Percentiles rank a stretch among this genome's conserved stretches.
phyloP scores from a whole-genome alignment of 2,797 vertebrate genomes.

The Antennarius maculatus region DNA sequence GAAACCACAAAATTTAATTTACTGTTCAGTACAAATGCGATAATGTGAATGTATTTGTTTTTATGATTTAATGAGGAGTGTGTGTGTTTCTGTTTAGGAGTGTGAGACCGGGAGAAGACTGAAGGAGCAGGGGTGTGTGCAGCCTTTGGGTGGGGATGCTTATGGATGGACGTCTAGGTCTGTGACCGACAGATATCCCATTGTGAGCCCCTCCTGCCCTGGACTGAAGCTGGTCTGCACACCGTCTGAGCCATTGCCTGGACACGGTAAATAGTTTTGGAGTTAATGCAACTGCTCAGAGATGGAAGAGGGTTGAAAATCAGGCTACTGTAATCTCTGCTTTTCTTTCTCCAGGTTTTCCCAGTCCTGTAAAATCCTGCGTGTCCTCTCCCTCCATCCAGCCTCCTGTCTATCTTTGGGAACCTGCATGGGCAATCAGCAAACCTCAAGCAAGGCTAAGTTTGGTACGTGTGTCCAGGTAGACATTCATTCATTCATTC shows the following conservation, averaged over 20 bases:
- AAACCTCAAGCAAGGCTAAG: constrained; percentile 72
- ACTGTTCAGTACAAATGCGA: background rate
- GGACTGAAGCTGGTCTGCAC: constrained; percentile 61
- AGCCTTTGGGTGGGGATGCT: constrained; percentile 38
- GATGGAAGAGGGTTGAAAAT: background rate
- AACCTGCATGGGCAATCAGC: constrained; percentile 46
- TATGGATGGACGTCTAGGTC: constrained; percentile 53
- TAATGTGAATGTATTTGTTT: background rate
- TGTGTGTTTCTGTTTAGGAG: constrained; percentile 56
- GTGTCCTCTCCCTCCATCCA: constrained; percentile 64
- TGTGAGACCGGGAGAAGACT: constrained; percentile 65
- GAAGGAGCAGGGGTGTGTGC: constrained; percentile 51
- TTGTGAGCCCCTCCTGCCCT: constrained; percentile 62
- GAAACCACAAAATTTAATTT: background rate
- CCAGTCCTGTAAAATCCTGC: constrained; percentile 56
- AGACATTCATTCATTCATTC: background rate
- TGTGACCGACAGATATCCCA: constrained; percentile 51
- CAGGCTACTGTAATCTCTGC: constrained; percentile 77
- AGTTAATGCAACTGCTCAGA: background rate
- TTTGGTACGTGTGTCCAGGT: constrained; percentile 62
- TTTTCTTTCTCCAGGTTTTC: constrained; percentile 61
- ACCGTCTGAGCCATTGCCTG: constrained; percentile 68
- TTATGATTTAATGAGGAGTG: background rate
- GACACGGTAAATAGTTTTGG: constrained; percentile 44
- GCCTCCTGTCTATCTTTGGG: constrained; percentile 69